phyloP scores from a whole-genome alignment of 1,140 invertebrate genomes.

The Bombus consobrinus region DNA sequence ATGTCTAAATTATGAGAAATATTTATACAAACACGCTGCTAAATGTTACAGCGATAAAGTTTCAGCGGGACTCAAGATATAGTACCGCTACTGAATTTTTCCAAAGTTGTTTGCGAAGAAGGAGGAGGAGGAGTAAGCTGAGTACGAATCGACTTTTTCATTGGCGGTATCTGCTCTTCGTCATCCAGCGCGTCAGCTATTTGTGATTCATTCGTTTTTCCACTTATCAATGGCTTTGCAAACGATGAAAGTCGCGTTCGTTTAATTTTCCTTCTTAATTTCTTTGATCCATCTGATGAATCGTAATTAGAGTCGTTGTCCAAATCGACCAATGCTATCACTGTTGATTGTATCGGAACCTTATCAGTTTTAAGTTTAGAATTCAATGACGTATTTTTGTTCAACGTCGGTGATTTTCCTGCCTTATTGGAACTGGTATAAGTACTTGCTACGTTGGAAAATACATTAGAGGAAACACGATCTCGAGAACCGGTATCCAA shows the following conservation, averaged over 20 bases:
- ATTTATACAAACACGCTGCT: slow-evolving; percentile 43
- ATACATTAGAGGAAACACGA: slow-evolving; percentile 6
- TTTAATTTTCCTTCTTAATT: slow-evolving; percentile 60
- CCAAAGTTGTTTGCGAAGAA: slow-evolving; percentile 28
- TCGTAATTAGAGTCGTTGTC: slow-evolving; percentile 64
- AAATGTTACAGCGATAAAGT: slow-evolving; percentile 48
- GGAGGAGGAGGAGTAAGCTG: slow-evolving; percentile 52
- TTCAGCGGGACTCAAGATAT: slow-evolving; percentile 64
- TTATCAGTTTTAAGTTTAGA: slow-evolving; percentile 31
- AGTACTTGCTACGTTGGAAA: slow-evolving; percentile 37
- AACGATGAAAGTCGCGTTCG: slow-evolving; percentile 43
- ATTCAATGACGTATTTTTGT: neutral
- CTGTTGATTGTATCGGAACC: slow-evolving; percentile 17
- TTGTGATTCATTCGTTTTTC: slow-evolving; percentile 53
- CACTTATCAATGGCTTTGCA: slow-evolving; percentile 40
- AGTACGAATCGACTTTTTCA: slow-evolving; percentile 62
- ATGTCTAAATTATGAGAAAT: neutral
- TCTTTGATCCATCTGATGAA: slow-evolving; percentile 22
- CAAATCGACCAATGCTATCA: slow-evolving; percentile 58
- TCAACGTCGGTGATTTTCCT: slow-evolving; percentile 3
- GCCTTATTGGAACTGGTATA: slow-evolving; percentile 34
- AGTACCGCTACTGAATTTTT: slow-evolving; percentile 44
- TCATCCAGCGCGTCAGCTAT: slow-evolving; percentile 60
- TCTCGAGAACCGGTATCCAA: neutral
- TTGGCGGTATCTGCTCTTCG: slow-evolving; percentile 62